Evolutionary conservation across 2,888 invertebrate genomes (phyloP).

Genomic region (Diarsia brunnea): DNA sequence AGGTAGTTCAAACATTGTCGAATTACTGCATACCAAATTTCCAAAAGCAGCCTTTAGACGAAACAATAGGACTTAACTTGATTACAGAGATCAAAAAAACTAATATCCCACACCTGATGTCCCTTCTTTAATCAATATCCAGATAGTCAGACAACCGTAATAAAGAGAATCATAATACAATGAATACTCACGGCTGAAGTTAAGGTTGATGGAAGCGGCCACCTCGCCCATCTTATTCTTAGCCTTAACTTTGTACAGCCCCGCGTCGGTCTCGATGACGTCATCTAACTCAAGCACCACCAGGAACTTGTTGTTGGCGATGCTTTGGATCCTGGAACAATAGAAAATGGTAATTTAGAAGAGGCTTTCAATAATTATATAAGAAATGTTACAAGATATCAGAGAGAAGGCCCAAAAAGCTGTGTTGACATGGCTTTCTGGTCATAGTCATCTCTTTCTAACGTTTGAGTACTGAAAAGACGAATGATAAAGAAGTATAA

Average conservation of each 20-base stretch:
- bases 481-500: background rate
- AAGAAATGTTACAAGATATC: background rate
- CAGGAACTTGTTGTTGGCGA: slow-evolving; percentile 96
- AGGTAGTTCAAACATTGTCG: background rate
- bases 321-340: slow-evolving; percentile 93
- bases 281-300: slow-evolving; percentile 98
- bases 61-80: background rate
- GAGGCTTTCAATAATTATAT: background rate
- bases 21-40: background rate
- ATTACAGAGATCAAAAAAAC: background rate
- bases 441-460: background rate
- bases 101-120: background rate
- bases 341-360: background rate
- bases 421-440: background rate
- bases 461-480: background rate
- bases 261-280: slow-evolving; percentile 98
- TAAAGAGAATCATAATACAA: background rate
- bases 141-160: background rate
- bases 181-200: slow-evolving; percentile 98
- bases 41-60: background rate
- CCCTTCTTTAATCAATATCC: background rate
- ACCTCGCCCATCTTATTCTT: slow-evolving; percentile 99
- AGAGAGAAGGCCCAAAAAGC: background rate
- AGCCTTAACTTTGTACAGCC: slow-evolving; percentile 98
- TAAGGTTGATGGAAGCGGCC: slow-evolving; percentile 98